Base-by-base conservation (phyloP, 2,113 vertebrate genomes). In the Erpornis zantholeuca region DNA sequence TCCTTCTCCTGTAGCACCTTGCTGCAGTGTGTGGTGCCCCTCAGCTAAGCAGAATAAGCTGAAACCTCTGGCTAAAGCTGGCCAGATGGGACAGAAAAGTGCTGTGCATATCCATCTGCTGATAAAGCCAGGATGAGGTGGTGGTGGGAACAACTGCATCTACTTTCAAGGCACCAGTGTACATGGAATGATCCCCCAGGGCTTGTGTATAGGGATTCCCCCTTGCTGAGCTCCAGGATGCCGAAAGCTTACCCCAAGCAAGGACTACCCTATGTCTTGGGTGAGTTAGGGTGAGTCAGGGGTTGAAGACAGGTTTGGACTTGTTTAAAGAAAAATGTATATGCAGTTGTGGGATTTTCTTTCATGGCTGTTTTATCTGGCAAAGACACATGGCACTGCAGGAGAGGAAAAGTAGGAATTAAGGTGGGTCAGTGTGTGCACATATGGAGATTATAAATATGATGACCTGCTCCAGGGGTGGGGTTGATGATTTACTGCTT, bases 401-500 rank as follows among this genome's bases (percentile, higher is more conserved):
- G 59, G 76, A 40, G 24, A 76, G 72, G 40, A 57, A 36, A 86
- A 76, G 24, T 11, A 69, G 35, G 40, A 82, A 52, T 12, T 76
- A 57, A 72, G 28, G 15, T 60, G 27, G 11, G 11, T 64, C 2
- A 6, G 3, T 0, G 1, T 54, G 69, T 0, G 5, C 18, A 44
- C 6, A 47, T 54, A 11, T 28, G 18, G 22, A 4, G 49, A 11
- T 82, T 76, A 47, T 17, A 92, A 76, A 60, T 31, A 60, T 0
- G 20, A 76, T 42, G 10, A 60, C 38, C 28, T 77, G 35, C 57
- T 86, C 35, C 44, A 64, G 57, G 22, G 17, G 8, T 78, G 38
- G 54, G 21, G 31, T 9, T 73, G n/a, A 40, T 20, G 49, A 11
- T 71, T 79, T 85, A 27, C 52, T 59, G 18, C 61, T 88, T 82